Conservation (phyloP, 1,140 invertebrate species). For the Plutomurus gul region DNA sequence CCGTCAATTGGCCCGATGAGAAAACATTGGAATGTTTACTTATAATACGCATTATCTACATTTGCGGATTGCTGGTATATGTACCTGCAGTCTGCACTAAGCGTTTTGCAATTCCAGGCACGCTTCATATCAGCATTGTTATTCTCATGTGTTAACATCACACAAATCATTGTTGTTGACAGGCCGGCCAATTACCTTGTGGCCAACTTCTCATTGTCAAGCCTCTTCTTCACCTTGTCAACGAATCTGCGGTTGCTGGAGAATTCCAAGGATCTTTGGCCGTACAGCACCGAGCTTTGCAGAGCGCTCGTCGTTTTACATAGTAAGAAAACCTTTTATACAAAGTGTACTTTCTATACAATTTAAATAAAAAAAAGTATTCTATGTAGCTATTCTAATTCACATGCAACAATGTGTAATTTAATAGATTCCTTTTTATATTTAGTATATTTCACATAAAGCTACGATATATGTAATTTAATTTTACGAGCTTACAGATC, state of each 20-base stretch:
- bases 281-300: slow-evolving; percentile 3
- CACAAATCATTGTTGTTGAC: not conserved
- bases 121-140: not conserved
- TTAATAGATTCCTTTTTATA: no score
- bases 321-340: no score
- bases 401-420: no score
- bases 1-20: no score
- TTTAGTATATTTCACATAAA: no score
- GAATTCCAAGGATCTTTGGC: slow-evolving; percentile 25
- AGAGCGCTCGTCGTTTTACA: slow-evolving; percentile 25
- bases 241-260: slow-evolving; percentile 32
- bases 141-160: not conserved
- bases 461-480: no score
- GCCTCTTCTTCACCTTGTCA: slow-evolving; percentile 12
- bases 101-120: not conserved
- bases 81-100: no score
- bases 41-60: not conserved
- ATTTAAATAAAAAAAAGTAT: no score
- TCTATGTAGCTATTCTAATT: no score
- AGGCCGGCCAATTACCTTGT: slow-evolving; percentile 36
- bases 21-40: not conserved
- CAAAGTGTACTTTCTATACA: no score
- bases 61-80: no score
- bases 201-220: slow-evolving; percentile 20
- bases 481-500: no score